These are phyloP conservation scores for Notarius quadriscutis DNA, from an alignment of 2,113 vertebrate species.

Conservation along the genomic window DNA sequence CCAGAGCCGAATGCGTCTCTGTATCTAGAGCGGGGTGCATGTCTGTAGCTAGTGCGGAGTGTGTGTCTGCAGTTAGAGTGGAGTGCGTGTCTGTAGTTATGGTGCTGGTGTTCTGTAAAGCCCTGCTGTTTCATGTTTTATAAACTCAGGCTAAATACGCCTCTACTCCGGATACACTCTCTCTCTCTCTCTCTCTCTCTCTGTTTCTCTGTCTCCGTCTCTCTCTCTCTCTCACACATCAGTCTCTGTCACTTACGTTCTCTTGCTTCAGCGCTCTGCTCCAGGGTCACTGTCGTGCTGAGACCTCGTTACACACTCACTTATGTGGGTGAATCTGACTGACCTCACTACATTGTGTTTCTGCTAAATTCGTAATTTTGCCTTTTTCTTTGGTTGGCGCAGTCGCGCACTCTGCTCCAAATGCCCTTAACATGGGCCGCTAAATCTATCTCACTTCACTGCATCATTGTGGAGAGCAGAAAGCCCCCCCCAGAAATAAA, in stretches of 20 bases:
- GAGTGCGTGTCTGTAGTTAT: background rate
- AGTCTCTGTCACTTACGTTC: constrained; percentile 11
- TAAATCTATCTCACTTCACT: constrained; percentile 43
- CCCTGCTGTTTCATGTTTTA: background rate
- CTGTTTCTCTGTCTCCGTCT: no score
- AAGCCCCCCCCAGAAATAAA: background rate
- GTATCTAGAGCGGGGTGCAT: background rate
- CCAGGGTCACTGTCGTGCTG: background rate
- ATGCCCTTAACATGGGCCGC: constrained; percentile 48
- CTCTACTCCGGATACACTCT: background rate
- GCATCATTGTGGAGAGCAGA: background rate
- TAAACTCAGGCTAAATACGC: constrained; percentile 17
- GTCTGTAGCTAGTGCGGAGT: background rate
- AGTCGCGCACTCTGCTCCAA: constrained; percentile 1
- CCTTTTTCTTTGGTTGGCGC: constrained; percentile 1
- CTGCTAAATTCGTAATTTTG: background rate
- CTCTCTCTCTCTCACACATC: background rate
- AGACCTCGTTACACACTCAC: background rate
- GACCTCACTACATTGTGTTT: background rate
- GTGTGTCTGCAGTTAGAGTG: background rate
- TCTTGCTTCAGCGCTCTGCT: constrained; percentile 11
- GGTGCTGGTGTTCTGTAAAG: constrained; percentile 1
- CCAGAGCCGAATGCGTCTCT: no score
- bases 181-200: background rate
- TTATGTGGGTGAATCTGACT: constrained; percentile 8